Evolutionary conservation across 1,140 invertebrate species (phyloP).

Genomic region (Telenomus remus): DNA sequence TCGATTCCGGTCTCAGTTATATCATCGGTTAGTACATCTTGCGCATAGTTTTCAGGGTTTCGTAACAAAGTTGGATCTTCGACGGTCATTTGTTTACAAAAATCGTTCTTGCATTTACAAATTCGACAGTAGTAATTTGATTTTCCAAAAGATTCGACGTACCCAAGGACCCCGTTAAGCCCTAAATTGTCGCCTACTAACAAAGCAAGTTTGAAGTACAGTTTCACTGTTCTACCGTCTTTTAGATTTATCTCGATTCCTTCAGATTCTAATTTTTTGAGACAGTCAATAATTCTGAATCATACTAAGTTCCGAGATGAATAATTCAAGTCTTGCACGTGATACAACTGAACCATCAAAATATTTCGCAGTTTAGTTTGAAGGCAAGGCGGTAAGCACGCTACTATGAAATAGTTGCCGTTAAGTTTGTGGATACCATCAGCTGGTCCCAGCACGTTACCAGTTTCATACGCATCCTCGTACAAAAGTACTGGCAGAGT

Average conservation of each 20-base stretch:
- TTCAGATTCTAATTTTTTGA: constrained; percentile 27
- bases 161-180: constrained; percentile 33
- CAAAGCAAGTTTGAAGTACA: constrained; percentile 19
- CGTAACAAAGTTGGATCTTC: constrained; percentile 11
- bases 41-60: constrained; percentile 11
- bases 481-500: constrained; percentile 24
- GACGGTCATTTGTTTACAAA: constrained; percentile 1
- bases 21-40: neutral
- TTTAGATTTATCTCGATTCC: constrained; percentile 15
- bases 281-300: neutral
- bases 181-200: constrained; percentile 41
- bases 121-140: constrained; percentile 35
- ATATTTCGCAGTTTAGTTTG: constrained; percentile 28
- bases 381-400: constrained; percentile 20
- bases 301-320: constrained; percentile 7
- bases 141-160: constrained; percentile 31
- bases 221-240: neutral
- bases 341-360: constrained; percentile 23
- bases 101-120: constrained; percentile 17
- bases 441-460: constrained; percentile 23
- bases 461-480: constrained; percentile 29
- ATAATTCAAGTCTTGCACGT: constrained; percentile 12
- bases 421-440: constrained; percentile 28
- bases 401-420: neutral
- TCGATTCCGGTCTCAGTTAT: constrained; percentile 20